Conservation (phyloP, 2,113 vertebrate genomes). For the Sander vitreus region DNA sequence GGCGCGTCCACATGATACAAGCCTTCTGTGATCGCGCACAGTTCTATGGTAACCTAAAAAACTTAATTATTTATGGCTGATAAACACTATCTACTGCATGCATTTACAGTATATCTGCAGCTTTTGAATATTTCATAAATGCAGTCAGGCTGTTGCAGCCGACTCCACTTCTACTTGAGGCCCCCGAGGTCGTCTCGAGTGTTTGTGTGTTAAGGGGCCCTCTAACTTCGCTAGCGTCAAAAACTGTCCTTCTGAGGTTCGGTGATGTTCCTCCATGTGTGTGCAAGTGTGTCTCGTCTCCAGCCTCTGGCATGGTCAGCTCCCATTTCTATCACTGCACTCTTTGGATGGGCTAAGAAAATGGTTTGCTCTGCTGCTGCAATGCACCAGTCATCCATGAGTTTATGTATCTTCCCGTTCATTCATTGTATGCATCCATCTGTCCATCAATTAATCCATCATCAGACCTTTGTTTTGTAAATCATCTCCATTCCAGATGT, state of each 20-base stretch:
- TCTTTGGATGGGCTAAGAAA: constrained; percentile 46
- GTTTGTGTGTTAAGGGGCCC: constrained; percentile 42
- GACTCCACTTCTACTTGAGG: constrained; percentile 25
- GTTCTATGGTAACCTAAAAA: neutral
- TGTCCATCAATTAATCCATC: constrained; percentile 14
- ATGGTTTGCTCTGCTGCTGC: constrained; percentile 50
- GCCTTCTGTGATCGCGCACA: neutral
- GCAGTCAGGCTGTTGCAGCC: constrained; percentile 25
- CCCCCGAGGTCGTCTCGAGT: constrained; percentile 50
- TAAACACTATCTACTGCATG: neutral
- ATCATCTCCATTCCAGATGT: constrained; percentile 57
- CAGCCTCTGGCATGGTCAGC: constrained; percentile 75
- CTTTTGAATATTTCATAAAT: constrained; percentile 8
- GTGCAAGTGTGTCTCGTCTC: constrained; percentile 54
- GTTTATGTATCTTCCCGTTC: neutral
- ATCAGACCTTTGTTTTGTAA: constrained; percentile 2
- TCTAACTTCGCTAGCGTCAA: constrained; percentile 69
- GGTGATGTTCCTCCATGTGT: constrained; percentile 57
- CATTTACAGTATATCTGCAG: neutral
- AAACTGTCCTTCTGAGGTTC: constrained; percentile 68
- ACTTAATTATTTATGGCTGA: neutral
- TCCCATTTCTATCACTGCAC: constrained; percentile 74
- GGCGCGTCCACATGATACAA: too few relatives aligned
- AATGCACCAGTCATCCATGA: constrained; percentile 46
- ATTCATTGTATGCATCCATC: constrained; percentile 3